Evolutionary conservation across 2,113 vertebrate species (phyloP).

Genomic region (Acrocephalus arundinaceus): DNA sequence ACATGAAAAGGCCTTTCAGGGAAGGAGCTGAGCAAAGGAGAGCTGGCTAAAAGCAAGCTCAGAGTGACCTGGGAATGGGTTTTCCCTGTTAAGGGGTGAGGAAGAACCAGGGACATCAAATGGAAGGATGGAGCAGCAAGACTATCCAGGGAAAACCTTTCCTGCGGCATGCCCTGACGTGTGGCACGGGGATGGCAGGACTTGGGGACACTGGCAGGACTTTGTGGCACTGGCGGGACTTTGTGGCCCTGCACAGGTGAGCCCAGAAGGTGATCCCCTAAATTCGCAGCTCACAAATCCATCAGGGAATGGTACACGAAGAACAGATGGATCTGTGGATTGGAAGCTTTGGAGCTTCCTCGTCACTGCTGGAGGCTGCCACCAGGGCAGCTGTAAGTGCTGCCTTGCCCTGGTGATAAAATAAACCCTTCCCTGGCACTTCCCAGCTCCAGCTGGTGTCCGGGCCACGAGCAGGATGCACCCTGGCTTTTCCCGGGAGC

Average conservation of each 20-base stretch:
- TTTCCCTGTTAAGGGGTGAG: not conserved
- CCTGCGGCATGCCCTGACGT: accelerated
- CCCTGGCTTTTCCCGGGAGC: not conserved
- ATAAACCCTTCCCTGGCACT: not conserved
- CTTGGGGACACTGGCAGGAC: not conserved
- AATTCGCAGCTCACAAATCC: not conserved
- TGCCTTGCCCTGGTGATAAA: not conserved
- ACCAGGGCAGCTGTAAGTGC: not conserved
- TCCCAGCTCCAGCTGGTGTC: not conserved
- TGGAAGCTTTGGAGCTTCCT: not conserved
- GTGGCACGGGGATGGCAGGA: not conserved
- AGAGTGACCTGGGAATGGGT: not conserved
- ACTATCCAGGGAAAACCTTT: not conserved
- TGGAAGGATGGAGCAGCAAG: not conserved
- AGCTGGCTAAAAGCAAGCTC: not conserved
- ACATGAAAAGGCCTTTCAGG: not conserved
- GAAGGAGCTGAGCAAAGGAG: not conserved
- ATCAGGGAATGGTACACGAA: not conserved
- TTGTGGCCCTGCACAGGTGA: not conserved
- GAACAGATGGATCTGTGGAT: not conserved
- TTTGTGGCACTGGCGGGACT: not conserved
- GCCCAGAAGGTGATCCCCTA: not conserved
- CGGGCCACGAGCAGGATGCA: not conserved
- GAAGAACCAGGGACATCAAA: not conserved
- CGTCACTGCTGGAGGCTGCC: not conserved